Percentiles rank a stretch among this genome's conserved stretches.
Evolutionary conservation across 2,113 vertebrate species (phyloP).

Genomic region (Anolis carolinensis): DNA sequence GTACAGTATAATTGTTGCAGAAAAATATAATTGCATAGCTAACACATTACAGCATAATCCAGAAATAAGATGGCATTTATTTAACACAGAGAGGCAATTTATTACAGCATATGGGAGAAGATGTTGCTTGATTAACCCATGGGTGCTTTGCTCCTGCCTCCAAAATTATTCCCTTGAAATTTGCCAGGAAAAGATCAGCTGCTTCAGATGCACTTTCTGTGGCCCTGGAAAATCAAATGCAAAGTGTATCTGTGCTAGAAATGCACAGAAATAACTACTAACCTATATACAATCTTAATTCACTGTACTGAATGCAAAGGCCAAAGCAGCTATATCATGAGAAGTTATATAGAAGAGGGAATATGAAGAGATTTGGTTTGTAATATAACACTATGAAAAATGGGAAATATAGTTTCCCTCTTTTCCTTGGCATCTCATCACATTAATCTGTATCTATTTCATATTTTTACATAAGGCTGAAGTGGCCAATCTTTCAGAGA

Average conservation of each 20-base stretch:
- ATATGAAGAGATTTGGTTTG: neutral
- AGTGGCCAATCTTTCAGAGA: neutral
- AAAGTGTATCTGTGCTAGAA: neutral
- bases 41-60: conserved; percentile 15
- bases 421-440: neutral
- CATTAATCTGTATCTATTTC: neutral
- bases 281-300: neutral
- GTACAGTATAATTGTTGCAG: neutral
- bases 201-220: neutral
- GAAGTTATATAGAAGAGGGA: neutral
- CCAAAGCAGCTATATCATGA: neutral
- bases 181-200: conserved; percentile 31
- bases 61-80: conserved; percentile 42
- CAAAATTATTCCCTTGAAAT: conserved; percentile 23
- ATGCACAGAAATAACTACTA: neutral
- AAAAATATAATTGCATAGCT: conserved; percentile 14
- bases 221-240: neutral
- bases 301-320: neutral
- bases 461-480: neutral
- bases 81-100: neutral
- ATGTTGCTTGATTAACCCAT: conserved; percentile 16
- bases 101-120: neutral
- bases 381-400: neutral
- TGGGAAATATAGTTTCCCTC: neutral
- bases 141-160: neutral